Evolutionary conservation across 2,888 invertebrate genomes (phyloP).

Genomic region (Eristalis intricaria): DNA sequence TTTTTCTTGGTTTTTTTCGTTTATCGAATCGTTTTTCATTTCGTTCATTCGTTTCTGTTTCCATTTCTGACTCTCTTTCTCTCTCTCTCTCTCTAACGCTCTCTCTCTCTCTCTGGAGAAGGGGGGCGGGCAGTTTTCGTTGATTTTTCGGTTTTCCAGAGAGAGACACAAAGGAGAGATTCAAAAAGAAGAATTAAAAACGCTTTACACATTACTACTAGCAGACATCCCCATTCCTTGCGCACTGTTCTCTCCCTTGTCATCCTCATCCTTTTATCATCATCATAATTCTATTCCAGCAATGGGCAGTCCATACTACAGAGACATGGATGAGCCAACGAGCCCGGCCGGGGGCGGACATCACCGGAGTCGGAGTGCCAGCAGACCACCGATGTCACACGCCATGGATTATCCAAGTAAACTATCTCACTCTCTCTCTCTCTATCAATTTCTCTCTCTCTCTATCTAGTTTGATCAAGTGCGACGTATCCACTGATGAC

Average conservation of each 20-base stretch:
- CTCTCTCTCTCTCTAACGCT: too few species aligned
- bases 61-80: too few species aligned
- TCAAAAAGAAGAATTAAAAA: conserved; percentile 57
- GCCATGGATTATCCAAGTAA: conserved; percentile 84
- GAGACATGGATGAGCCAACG: conserved; percentile 91
- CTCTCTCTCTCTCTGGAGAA: too few species aligned
- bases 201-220: conserved; percentile 71
- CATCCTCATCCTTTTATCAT: conserved; percentile 82
- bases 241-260: conserved; percentile 77
- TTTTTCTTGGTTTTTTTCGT: too few species aligned
- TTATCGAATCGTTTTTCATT: too few species aligned
- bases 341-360: conserved; percentile 93
- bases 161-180: conserved; percentile 66
- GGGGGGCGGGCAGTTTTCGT: conserved; percentile 53
- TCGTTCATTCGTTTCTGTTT: too few species aligned
- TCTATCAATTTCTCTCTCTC: not conserved
- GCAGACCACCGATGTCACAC: conserved; percentile 85
- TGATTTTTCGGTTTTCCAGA: conserved; percentile 72
- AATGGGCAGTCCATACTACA: conserved; percentile 86
- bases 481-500: not conserved
- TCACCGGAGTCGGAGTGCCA: conserved; percentile 90
- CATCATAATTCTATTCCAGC: conserved; percentile 82
- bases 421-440: not conserved
- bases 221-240: conserved; percentile 73
- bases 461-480: not conserved